Evolutionary conservation across 2,113 vertebrate species (phyloP).

Genomic region (Amphiprion percula): DNA sequence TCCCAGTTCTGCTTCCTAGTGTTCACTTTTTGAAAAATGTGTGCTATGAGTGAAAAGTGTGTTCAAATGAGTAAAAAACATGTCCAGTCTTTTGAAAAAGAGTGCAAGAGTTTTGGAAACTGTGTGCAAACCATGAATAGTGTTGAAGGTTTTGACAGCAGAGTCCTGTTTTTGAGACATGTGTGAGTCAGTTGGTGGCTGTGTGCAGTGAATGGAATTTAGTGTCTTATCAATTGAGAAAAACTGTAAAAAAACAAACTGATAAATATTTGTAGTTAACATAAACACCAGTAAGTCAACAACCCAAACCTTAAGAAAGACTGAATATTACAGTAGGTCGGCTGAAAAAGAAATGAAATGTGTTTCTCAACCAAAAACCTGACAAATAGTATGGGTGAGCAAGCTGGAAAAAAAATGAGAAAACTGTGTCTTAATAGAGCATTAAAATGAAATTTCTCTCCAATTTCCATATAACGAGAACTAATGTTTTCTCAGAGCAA

Average conservation of each 20-base stretch:
- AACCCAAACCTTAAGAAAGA: background rate
- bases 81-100: no score
- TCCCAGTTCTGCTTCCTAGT: no score
- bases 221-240: background rate
- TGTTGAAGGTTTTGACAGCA: no score
- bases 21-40: no score
- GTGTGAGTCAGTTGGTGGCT: no score
- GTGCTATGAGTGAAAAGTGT: no score
- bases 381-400: constrained; percentile 28
- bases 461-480: constrained; percentile 78
- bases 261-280: background rate
- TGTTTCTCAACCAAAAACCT: constrained; percentile 21
- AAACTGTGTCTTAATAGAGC: constrained; percentile 73
- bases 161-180: no score
- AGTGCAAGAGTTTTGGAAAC: no score
- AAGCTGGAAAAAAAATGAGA: constrained; percentile 24
- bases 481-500: constrained; percentile 77
- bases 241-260: background rate
- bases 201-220: no score
- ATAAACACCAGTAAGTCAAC: background rate
- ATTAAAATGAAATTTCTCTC: constrained; percentile 82
- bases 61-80: no score
- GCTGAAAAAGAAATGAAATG: constrained; percentile 39
- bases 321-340: constrained; percentile 32
- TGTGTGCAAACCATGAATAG: no score